A percentile compares a stretch with the other conserved stretches of the same genome.
phyloP scores from a whole-genome alignment of 2,888 invertebrate genomes.

The Lissonota sp. region DNA sequence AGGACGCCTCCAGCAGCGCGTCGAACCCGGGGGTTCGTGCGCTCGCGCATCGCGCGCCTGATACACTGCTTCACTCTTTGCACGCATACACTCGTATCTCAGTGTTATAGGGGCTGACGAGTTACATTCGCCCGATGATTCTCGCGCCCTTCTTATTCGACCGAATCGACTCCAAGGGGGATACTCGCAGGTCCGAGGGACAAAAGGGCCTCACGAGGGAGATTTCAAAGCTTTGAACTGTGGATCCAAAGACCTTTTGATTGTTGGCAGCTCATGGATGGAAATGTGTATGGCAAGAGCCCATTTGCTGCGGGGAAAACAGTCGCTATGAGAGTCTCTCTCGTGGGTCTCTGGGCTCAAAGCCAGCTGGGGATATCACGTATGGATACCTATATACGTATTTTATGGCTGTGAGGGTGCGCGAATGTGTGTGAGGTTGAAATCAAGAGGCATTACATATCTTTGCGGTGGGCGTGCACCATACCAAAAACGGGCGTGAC shows the following conservation, averaged over 20 bases:
- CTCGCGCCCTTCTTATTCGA: no score
- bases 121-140: no score
- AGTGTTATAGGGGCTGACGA: no score
- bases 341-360: constrained; percentile 14
- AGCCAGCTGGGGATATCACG: constrained; percentile 34
- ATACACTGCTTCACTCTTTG: neutral
- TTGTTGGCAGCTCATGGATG: no score
- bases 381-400: neutral
- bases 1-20: constrained; percentile 40
- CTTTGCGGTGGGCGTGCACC: constrained; percentile 50
- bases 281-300: no score
- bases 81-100: no score
- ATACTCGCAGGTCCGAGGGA: no score
- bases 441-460: constrained; percentile 41
- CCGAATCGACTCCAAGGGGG: no score
- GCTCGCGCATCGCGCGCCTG: constrained; percentile 32
- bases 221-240: no score
- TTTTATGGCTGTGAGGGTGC: neutral
- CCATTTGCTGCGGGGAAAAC: no score
- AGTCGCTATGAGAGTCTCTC: neutral
- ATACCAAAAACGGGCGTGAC: constrained; percentile 48
- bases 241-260: no score
- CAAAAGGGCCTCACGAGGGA: no score
- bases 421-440: neutral
- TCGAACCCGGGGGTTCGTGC: constrained; percentile 33